Conservation (phyloP, 2,888 invertebrate genomes). For the Zootermopsis nevadensis region DNA sequence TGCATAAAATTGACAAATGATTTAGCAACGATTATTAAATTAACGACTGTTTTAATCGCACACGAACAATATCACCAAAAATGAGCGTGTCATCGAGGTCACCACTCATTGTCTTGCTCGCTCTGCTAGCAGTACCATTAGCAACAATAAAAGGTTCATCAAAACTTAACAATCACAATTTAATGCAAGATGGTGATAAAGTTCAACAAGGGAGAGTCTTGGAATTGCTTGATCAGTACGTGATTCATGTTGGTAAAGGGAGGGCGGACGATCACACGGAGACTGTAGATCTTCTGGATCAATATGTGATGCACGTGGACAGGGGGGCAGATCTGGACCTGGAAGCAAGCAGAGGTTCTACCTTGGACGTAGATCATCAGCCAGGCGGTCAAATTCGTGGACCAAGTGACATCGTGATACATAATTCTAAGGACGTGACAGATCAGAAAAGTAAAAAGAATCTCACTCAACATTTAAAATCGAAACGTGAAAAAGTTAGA, state of each 20-base stretch:
- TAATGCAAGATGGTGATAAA: slow-evolving; percentile 1
- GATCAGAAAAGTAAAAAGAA: too few relatives aligned
- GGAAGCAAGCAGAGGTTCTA: neutral
- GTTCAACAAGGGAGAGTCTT: slow-evolving; percentile 2
- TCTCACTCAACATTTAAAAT: neutral
- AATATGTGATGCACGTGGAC: slow-evolving; percentile 46
- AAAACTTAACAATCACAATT: neutral
- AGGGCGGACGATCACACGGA: slow-evolving; percentile 8
- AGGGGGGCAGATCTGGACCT: neutral
- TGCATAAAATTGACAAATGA: too few relatives aligned
- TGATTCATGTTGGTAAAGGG: slow-evolving; percentile 38
- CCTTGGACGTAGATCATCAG: neutral
- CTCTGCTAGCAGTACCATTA: neutral
- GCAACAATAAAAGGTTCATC: slow-evolving; percentile 1
- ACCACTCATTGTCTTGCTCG: neutral
- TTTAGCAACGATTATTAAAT: too few relatives aligned
- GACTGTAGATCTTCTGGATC: slow-evolving; percentile 34
- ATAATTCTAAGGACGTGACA: neutral
- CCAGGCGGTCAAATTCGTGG: neutral
- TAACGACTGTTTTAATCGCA: too few relatives aligned
- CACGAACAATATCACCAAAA: too few relatives aligned
- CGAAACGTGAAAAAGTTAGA: neutral
- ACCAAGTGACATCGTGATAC: neutral
- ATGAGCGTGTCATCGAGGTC: neutral
- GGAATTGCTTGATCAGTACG: slow-evolving; percentile 43